Percentiles rank a stretch among this genome's conserved stretches.
phyloP scores from a whole-genome alignment of 2,797 vertebrate species.

The Onychomys torridus region DNA sequence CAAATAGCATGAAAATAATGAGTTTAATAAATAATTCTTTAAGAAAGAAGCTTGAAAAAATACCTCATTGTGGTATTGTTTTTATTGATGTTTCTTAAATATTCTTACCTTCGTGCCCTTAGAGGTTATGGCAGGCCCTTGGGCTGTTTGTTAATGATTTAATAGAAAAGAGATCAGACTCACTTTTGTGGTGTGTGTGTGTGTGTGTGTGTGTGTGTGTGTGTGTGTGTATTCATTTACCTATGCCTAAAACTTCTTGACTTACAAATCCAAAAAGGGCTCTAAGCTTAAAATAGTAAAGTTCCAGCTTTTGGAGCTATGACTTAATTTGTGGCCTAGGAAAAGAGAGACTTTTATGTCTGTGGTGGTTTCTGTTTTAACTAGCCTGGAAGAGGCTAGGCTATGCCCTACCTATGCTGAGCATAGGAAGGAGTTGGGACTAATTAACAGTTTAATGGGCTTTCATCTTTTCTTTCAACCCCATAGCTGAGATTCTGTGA shows the following conservation, averaged over 20 bases:
- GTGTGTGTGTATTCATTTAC: slow-evolving; percentile 13
- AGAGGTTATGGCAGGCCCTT: not conserved
- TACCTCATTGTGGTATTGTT: not conserved
- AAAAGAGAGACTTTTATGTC: not conserved
- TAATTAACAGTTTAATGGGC: not conserved
- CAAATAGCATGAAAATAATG: slow-evolving; percentile 3
- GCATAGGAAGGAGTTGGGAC: not conserved
- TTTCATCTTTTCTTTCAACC: not conserved
- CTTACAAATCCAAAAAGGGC: not conserved
- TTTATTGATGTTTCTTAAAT: slow-evolving; percentile 31
- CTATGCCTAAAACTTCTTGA: slow-evolving; percentile 28
- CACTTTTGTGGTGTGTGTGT: not conserved
- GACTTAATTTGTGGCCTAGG: not conserved
- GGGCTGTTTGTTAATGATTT: no score
- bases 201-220: not conserved
- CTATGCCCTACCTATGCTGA: rapidly evolving
- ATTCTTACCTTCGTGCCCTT: not conserved
- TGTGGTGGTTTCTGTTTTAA: not conserved
- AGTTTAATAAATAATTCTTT: slow-evolving; percentile 65
- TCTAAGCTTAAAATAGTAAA: slow-evolving; percentile 1
- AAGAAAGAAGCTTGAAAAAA: slow-evolving; percentile 18
- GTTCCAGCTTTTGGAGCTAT: not conserved
- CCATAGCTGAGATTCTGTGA: not conserved
- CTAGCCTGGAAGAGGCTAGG: not conserved
- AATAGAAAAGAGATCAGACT: no score